Evolutionary conservation across 1,140 invertebrate genomes (phyloP), one percentile per base, ranked within the genome.

Genomic region (Saccostrea glomerata): DNA sequence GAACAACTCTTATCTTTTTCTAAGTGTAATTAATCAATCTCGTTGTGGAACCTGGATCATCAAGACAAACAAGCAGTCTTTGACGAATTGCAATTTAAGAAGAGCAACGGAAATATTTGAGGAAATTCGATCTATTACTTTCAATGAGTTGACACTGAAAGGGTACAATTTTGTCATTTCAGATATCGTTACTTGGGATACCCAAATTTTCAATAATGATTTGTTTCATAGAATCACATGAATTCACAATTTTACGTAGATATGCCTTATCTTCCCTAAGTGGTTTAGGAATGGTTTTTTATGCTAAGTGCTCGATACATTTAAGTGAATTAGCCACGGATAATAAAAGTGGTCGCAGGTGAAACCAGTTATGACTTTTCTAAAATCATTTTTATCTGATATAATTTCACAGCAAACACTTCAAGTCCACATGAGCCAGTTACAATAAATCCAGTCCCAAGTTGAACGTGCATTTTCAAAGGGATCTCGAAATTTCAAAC

Each of bases 151-250:
- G 70, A 77, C 70, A 77, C 70, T 77, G 70, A 30, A 77, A 77
- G 70, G 70, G 70, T 77, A 77, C 70, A 77, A 77, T 77, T 77
- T 77, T 77, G 70, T 77, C 70, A 77, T 77, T 77, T 77, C 23
- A 30, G 70, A 77, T 77, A 77, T 77, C 25, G 70, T 77, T 77
- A 15, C 70, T 77, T 77, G 25, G 70, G 70, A 77, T 77, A 77
- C 70, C 70, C 70, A 77, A 77, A 77, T 77, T 77, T 77, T 77
- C 70, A 77, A 77, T 77, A 77, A 77, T 77, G 70, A 77, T 77
- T 77, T 77, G 70, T 77, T 77, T 77, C 70, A 77, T 77, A 77
- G 70, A 77, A 77, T 36, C 70, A 30, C 23, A 77, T 36, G 30
- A 30, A 77, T 77, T 77, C 25, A 4, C 70, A 23, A 36, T 25